A percentile compares a stretch with the other conserved stretches of the same genome.
phyloP scores from a whole-genome alignment of 2,888 invertebrate species.

The Ypsolopha scabrella region DNA sequence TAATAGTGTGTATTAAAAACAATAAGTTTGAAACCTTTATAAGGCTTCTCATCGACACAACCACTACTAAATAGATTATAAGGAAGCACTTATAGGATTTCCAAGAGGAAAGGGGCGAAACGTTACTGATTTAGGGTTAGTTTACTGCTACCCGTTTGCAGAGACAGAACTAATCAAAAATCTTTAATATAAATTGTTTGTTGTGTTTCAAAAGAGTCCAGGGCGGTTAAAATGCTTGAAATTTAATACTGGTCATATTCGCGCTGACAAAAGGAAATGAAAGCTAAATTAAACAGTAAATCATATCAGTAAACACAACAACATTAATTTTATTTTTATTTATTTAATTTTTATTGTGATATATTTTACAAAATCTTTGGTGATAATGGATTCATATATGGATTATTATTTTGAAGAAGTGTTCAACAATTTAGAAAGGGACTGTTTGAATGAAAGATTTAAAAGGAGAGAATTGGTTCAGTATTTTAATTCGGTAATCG shows the following conservation, averaged over 20 bases:
- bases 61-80: slow-evolving; percentile 42
- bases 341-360: background rate
- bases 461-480: slow-evolving; percentile 80
- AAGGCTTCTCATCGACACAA: slow-evolving; percentile 37
- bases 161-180: too few species aligned
- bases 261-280: background rate
- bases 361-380: background rate
- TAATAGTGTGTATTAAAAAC: background rate
- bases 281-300: background rate
- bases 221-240: too few species aligned
- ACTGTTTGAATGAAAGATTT: slow-evolving; percentile 77
- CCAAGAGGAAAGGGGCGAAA: slow-evolving; percentile 10
- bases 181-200: too few species aligned
- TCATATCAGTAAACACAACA: background rate
- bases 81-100: slow-evolving; percentile 36
- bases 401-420: slow-evolving; percentile 84
- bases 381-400: slow-evolving; percentile 80
- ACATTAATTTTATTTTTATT: background rate
- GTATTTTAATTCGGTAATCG: slow-evolving; percentile 83
- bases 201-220: too few species aligned
- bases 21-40: slow-evolving; percentile 6
- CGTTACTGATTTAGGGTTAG: too few species aligned
- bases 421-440: slow-evolving; percentile 78
- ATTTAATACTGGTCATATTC: background rate
- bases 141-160: too few species aligned